Conservation (phyloP, 2,113 vertebrate species). For the Plestiodon gilberti region DNA sequence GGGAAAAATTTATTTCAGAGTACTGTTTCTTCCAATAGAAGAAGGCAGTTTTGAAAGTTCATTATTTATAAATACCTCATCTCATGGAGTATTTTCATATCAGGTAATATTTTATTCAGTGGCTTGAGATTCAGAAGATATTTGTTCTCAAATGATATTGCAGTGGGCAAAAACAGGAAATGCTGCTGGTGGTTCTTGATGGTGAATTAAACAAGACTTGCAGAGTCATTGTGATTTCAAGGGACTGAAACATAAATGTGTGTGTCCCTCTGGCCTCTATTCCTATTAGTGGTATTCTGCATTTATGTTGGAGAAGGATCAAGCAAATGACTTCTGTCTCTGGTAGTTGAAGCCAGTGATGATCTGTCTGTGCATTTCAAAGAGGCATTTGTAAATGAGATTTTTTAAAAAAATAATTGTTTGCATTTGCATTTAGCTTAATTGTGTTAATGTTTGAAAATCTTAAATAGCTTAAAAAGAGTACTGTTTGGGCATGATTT, state of each 20-base stretch:
- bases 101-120: slow-evolving; percentile 76
- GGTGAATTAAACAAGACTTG: neutral
- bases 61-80: slow-evolving; percentile 99
- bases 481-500: neutral
- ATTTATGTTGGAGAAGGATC: neutral
- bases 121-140: slow-evolving; percentile 15
- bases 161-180: neutral
- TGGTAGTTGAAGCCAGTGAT: neutral
- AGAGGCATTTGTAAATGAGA: neutral
- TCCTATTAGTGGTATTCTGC: neutral
- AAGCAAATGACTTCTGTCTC: neutral
- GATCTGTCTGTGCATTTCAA: neutral
- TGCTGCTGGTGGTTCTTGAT: neutral
- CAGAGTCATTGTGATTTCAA: neutral
- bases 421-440: neutral
- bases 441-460: neutral
- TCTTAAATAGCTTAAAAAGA: neutral
- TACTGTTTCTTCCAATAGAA: slow-evolving; percentile 94
- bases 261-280: neutral
- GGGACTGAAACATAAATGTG: neutral
- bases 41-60: slow-evolving; percentile 94
- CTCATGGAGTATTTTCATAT: slow-evolving; percentile 91
- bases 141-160: slow-evolving; percentile 4
- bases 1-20: slow-evolving; percentile 93
- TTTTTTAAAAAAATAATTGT: neutral